Evolutionary conservation across 1,140 invertebrate genomes (phyloP).

Genomic region (Leucophenga varia): DNA sequence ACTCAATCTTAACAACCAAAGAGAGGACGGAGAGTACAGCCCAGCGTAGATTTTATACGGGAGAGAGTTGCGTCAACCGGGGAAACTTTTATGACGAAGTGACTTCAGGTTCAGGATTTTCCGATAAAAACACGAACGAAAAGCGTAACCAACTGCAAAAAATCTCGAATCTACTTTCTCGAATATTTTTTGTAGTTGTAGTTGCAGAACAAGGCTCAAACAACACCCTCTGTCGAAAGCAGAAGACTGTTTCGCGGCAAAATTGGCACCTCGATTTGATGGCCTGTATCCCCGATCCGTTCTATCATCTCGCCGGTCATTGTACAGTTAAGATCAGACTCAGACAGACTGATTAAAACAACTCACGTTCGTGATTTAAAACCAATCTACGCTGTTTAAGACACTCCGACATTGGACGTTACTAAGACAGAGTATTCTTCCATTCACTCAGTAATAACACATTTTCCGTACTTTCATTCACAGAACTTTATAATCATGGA

Average conservation of each 20-base stretch:
- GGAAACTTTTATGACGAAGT: slow-evolving; percentile 1
- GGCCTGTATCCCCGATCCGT: background rate
- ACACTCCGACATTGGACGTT: too few species aligned
- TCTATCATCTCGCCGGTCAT: background rate
- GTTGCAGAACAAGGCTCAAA: background rate
- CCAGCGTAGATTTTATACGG: slow-evolving; percentile 2
- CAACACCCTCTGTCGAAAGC: background rate
- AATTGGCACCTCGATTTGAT: slow-evolving; percentile 1
- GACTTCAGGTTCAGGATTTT: background rate
- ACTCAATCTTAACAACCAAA: too few species aligned
- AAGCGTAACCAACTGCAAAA: background rate
- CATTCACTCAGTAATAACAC: too few species aligned
- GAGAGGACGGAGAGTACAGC: background rate
- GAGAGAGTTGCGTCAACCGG: slow-evolving; percentile 1
- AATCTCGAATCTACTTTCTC: background rate
- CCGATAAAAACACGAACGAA: background rate
- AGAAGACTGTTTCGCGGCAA: too few species aligned
- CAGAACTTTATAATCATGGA: too few species aligned
- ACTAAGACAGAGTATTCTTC: too few species aligned
- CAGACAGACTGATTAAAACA: background rate
- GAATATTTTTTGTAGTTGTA: background rate
- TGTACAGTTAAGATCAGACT: background rate
- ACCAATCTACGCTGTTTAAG: too few species aligned
- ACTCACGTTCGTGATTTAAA: slow-evolving; percentile 2
- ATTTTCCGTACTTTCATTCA: too few species aligned